Evolutionary conservation across 2,888 invertebrate genomes (phyloP), one percentile per base, ranked within the genome.

Genomic region (Ectobius pallidus): DNA sequence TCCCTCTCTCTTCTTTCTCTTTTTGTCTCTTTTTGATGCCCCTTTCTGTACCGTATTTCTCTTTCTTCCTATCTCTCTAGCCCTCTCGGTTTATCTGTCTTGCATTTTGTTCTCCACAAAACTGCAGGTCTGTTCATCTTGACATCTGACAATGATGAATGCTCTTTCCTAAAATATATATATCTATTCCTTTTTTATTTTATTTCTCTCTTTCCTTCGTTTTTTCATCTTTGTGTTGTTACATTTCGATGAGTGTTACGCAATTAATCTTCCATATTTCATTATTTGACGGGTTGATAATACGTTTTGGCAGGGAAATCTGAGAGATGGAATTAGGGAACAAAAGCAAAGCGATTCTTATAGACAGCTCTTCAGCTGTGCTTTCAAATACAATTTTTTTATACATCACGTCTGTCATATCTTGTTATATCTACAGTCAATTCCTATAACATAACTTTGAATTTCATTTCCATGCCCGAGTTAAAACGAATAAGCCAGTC

Each of bases 221-320:
- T 55, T 69, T 32, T 42, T 52, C 68, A 9, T 62, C 34, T 68
- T 46, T 27, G 11, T n/a, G 46, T 46, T 30, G 52, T 20, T 65
- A 27, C 42, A 25, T 44, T 65, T 65, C 65, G 65, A 65, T 65
- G 65, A 65, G 42, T 44, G 65, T 44, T 44, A 22, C 25, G 44
- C 65, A 65, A 69, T 69, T 69, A 69, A 69, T 69, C 69, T 55
- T 69, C 69, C 39, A 69, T 69, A 69, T 69, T 69, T 69, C 69
- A 69, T 58, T 44, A 69, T 69, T 69, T 69, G 69, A 72, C 72
- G 46, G 61, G 22, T 44, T 44, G 42, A 65, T 65, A 65, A 65
- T 65, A 65, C 44, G 27, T 44, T 44, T 25, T 65, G 65, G 65
- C 65, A 65, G 65, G 27, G 65, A 42, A 44, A 27, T 42, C 44